Evolutionary conservation across 2,888 invertebrate genomes (phyloP), one percentile per base, ranked within the genome.

Genomic region (Catonia carolina): DNA sequence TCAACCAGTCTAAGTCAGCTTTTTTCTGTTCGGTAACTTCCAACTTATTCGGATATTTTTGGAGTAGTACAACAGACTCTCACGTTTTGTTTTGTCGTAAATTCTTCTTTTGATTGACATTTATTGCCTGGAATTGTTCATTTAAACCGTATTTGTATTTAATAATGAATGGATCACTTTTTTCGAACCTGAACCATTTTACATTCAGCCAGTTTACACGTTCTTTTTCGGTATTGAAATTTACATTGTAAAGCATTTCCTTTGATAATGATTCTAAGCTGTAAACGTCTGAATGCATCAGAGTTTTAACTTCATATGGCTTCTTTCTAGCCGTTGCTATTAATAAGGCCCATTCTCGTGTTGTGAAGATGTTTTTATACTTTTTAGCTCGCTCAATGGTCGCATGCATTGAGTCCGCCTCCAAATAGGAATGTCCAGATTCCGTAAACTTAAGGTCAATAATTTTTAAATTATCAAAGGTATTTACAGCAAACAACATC

Each of bases 281-380:
- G 2, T 39, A 3, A 18, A 39, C 15, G 14, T 39, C n/a, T n/a
- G n/a, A n/a, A n/a, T n/a, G n/a, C n/a, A n/a, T n/a, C n/a, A n/a
- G n/a, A n/a, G n/a, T n/a, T n/a, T n/a, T n/a, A n/a, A n/a, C n/a
- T n/a, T n/a, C n/a, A n/a, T n/a, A n/a, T n/a, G n/a, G n/a, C n/a
- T n/a, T n/a, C n/a, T n/a, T n/a, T n/a, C n/a, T n/a, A n/a, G n/a
- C n/a, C n/a, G n/a, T n/a, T n/a, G n/a, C 39, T 12, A 61, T 61
- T 18, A 61, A n/a, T n/a, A 59, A 27, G 27, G 48, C 56, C 59
- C 57, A 61, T 53, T 61, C 58, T 55, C 39, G 37, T 20, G 60
- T 58, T 17, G 61, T 58, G 35, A 56, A 62, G 41, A 60, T 56
- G 17, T 60, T 61, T 56, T 60, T 58, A 36, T 61, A 56, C 49